A percentile compares a stretch with the other conserved stretches of the same genome.
phyloP scores from a whole-genome alignment of 2,888 invertebrate species.

The Arge pagana region DNA sequence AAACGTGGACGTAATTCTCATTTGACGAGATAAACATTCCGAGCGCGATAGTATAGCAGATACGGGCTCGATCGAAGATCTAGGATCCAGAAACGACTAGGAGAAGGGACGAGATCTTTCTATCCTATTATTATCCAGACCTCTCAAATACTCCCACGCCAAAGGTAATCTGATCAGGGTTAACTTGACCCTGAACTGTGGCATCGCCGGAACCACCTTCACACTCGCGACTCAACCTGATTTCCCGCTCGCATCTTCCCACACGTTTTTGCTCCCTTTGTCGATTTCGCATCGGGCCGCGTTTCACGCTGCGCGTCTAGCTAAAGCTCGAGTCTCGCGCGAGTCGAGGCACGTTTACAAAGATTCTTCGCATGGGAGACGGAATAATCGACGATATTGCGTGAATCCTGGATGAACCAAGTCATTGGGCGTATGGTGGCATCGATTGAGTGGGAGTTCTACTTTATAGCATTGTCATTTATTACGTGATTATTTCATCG shows the following conservation, averaged over 20 bases:
- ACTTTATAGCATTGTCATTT: conserved; percentile 14
- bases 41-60: neutral
- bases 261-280: conserved; percentile 32
- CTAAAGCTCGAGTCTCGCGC: conserved; percentile 1
- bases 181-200: conserved; percentile 57
- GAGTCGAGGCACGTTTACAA: too few relatives aligned
- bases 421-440: too few relatives aligned
- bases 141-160: conserved; percentile 56
- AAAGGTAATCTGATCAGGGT: conserved; percentile 55
- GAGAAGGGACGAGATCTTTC: conserved; percentile 29
- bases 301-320: neutral
- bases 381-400: too few relatives aligned
- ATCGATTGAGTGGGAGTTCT: too few relatives aligned
- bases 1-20: too few relatives aligned
- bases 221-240: conserved; percentile 28
- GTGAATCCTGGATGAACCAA: too few relatives aligned
- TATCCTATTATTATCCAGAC: conserved; percentile 53
- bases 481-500: too few relatives aligned
- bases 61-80: neutral
- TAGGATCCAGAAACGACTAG: neutral
- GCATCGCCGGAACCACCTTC: conserved; percentile 32
- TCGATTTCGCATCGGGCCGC: neutral
- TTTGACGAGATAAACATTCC: too few relatives aligned
- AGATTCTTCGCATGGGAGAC: too few relatives aligned
- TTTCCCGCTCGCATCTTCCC: conserved; percentile 37